A percentile compares a stretch with the other conserved stretches of the same genome.
Evolutionary conservation across 2,888 invertebrate genomes (phyloP).

Genomic region (Acanthococcus lagerstroemiae): DNA sequence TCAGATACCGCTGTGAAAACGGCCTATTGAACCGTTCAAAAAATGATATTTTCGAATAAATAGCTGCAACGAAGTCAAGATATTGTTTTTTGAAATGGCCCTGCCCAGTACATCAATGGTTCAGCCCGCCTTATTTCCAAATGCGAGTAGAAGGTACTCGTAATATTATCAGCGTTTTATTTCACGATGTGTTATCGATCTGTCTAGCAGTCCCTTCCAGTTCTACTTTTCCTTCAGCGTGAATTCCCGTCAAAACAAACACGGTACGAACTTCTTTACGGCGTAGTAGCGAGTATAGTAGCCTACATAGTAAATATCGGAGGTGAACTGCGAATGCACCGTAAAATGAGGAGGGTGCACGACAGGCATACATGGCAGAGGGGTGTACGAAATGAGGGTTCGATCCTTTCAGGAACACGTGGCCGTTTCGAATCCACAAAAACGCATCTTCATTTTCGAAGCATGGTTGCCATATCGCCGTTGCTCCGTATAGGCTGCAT

Average conservation of each 20-base stretch:
- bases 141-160: too few relatives aligned
- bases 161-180: slow-evolving; percentile 12
- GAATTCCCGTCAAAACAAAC: slow-evolving; percentile 26
- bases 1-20: too few relatives aligned
- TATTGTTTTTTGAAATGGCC: too few relatives aligned
- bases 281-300: slow-evolving; percentile 20
- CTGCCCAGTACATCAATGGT: too few relatives aligned
- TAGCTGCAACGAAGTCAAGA: too few relatives aligned
- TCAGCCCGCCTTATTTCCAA: too few relatives aligned
- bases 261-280: slow-evolving; percentile 7
- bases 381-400: slow-evolving; percentile 18
- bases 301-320: slow-evolving; percentile 21
- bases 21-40: too few relatives aligned
- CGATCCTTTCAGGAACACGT: slow-evolving; percentile 19
- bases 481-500: too few relatives aligned
- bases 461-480: too few relatives aligned
- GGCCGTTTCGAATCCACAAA: not conserved
- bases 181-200: slow-evolving; percentile 14
- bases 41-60: too few relatives aligned
- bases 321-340: slow-evolving; percentile 22
- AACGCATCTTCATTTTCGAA: not conserved
- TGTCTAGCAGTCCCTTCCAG: slow-evolving; percentile 25
- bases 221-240: slow-evolving; percentile 23
- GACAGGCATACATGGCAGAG: not conserved
- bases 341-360: slow-evolving; percentile 6